Evolutionary conservation across 2,113 vertebrate species (phyloP).

Genomic region (Phodopus roborovskii): DNA sequence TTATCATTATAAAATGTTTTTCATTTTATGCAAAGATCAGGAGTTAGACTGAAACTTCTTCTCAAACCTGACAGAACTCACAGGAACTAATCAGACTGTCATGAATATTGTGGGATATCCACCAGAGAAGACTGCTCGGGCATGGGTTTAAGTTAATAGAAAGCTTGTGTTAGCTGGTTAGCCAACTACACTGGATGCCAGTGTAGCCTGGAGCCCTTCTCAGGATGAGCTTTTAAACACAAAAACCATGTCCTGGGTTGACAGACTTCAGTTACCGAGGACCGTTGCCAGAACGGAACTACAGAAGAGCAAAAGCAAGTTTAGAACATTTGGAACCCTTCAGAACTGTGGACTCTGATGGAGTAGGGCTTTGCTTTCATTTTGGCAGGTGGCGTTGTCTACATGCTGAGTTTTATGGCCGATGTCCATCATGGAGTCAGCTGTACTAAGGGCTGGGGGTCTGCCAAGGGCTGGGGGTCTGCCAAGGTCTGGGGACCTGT

Average conservation of each 20-base stretch:
- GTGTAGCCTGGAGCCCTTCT: not conserved
- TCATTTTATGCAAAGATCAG: not conserved
- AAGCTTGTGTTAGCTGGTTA: not conserved
- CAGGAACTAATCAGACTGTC: not conserved
- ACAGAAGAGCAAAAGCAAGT: not conserved
- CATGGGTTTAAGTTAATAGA: not conserved
- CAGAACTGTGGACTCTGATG: not conserved
- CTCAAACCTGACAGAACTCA: not conserved
- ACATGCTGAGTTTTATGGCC: not conserved
- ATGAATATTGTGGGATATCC: not conserved
- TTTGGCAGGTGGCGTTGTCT: not conserved
- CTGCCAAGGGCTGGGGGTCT: not conserved
- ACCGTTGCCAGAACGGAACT: not conserved
- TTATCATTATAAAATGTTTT: not conserved
- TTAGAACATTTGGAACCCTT: not conserved
- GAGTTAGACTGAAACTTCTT: constrained; percentile 23
- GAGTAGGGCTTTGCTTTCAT: not conserved
- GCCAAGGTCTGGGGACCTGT: not conserved
- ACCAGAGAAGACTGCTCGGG: not conserved
- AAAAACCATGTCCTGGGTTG: not conserved
- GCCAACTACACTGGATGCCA: not conserved
- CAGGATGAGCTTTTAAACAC: not conserved
- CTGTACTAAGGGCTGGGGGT: not conserved
- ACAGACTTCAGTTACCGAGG: not conserved
- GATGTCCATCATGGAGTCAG: not conserved